These are phyloP conservation scores for Polyergus mexicanus DNA, from an alignment of 1,140 invertebrate species.

Conservation along the genomic window DNA sequence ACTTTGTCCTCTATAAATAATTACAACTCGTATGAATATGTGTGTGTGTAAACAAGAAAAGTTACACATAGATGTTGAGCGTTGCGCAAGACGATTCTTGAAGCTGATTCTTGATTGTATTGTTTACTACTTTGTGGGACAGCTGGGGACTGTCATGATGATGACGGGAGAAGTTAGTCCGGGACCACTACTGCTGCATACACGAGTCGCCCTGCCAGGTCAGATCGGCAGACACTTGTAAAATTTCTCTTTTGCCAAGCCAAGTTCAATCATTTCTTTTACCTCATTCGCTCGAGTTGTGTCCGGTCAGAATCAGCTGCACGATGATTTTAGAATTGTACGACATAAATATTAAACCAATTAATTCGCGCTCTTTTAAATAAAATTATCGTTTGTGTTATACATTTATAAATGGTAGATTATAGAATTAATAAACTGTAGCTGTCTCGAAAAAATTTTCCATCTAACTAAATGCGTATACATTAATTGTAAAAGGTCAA, in stretches of 20 bases:
- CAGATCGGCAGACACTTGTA: slow-evolving; percentile 83
- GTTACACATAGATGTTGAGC: slow-evolving; percentile 52
- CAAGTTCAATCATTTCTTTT: slow-evolving; percentile 4
- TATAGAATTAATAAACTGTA: background rate
- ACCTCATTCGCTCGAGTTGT: background rate
- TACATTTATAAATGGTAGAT: too few relatives aligned
- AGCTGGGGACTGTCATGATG: slow-evolving; percentile 82
- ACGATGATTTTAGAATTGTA: background rate
- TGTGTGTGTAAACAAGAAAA: slow-evolving; percentile 11
- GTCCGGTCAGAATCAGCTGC: background rate
- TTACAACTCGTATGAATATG: background rate
- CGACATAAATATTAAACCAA: background rate
- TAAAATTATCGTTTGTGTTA: too few relatives aligned
- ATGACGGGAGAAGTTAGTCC: slow-evolving; percentile 82
- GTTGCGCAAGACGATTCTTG: slow-evolving; percentile 60
- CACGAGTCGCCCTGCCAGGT: slow-evolving; percentile 83
- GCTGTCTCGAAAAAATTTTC: background rate
- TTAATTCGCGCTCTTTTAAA: too few relatives aligned
- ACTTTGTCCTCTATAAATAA: slow-evolving; percentile 13
- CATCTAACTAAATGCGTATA: background rate
- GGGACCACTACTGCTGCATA: slow-evolving; percentile 82
- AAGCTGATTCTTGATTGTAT: slow-evolving; percentile 78
- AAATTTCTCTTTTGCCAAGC: slow-evolving; percentile 42
- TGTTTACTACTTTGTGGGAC: slow-evolving; percentile 83
- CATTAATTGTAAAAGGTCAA: background rate